Evolutionary conservation across 2,888 invertebrate genomes (phyloP).

Genomic region (Leptogaster cylindrica): DNA sequence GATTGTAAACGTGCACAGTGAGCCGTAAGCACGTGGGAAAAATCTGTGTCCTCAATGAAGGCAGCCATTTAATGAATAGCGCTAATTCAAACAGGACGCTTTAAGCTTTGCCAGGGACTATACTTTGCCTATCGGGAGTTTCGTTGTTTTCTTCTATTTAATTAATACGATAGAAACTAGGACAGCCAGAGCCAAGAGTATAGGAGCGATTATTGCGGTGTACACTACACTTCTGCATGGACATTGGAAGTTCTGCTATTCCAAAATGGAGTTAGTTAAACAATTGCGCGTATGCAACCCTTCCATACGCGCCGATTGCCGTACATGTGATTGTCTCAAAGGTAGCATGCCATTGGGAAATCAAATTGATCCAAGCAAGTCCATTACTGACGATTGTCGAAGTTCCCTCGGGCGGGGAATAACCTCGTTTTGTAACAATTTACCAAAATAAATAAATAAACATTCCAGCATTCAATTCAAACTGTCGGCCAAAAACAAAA

Average conservation of each 20-base stretch:
- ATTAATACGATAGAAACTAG: too few species aligned
- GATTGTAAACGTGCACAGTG: slow-evolving; percentile 1
- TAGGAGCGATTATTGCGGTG: too few species aligned
- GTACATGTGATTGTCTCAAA: too few species aligned
- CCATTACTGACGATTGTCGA: neutral
- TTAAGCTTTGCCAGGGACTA: neutral
- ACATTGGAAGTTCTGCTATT: too few species aligned
- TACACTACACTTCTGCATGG: too few species aligned
- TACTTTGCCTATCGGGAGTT: neutral
- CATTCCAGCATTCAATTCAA: neutral
- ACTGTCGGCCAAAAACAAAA: neutral
- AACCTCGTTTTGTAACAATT: slow-evolving; percentile 3
- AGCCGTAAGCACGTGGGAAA: neutral
- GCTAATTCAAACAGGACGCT: neutral
- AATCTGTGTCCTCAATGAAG: neutral
- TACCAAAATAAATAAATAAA: slow-evolving; percentile 2
- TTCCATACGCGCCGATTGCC: too few species aligned
- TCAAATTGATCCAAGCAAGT: slow-evolving; percentile 10
- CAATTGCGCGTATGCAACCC: too few species aligned
- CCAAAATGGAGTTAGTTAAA: too few species aligned
- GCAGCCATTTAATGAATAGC: neutral
- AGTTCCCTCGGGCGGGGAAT: neutral
- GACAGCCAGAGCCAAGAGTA: too few species aligned
- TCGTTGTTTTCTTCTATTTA: neutral
- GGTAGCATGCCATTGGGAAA: neutral